Evolutionary conservation across 2,113 vertebrate genomes (phyloP), one percentile per base, ranked within the genome.

Genomic region (Parotia lawesii): DNA sequence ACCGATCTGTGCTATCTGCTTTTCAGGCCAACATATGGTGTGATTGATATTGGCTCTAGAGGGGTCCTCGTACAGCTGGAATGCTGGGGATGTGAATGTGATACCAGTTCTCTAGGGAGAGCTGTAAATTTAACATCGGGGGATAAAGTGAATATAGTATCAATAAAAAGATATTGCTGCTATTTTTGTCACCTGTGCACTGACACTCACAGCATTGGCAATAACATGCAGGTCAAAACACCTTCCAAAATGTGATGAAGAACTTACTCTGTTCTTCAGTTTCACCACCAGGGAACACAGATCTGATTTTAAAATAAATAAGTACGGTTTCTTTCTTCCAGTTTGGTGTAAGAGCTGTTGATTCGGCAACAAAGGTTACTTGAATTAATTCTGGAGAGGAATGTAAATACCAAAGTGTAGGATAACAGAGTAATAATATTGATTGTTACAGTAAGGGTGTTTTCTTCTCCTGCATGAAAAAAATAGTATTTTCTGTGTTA

Each of bases 91-190:
- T 94, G 74, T 66, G 85, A 95, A 64, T 90, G 75, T 42, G 29
- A 53, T 90, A 71, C 21, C 66, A 51, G 44, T 22, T 76, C 95
- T 73, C 84, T 24, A 25, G 95, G 87, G 94, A 85, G 72, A 94
- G n/a, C 61, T 73, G 22, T 76, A 87, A 81, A 89, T 90, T 65
- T 88, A 92, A 61, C 81, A 11, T 42, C 61, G 56, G 48, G 28
- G 35, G 17, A 92, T 92, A 94, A 95, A 89, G 60, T 75, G 73
- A 94, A 92, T 87, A 76, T 29, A 48, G 61, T 96, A 94, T 90
- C 91, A 92, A 95, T 96, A 94, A 92, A 92, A 96, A 96, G 70
- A 82, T 92, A 95, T 90, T 95, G 74, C 85, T 87, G 56, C 80
- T 95, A 57, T 72, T 93, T 92, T 89, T 90, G 83, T 94, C 58